phyloP scores from a whole-genome alignment of 2,888 invertebrate genomes.

The Trilocha varians region DNA sequence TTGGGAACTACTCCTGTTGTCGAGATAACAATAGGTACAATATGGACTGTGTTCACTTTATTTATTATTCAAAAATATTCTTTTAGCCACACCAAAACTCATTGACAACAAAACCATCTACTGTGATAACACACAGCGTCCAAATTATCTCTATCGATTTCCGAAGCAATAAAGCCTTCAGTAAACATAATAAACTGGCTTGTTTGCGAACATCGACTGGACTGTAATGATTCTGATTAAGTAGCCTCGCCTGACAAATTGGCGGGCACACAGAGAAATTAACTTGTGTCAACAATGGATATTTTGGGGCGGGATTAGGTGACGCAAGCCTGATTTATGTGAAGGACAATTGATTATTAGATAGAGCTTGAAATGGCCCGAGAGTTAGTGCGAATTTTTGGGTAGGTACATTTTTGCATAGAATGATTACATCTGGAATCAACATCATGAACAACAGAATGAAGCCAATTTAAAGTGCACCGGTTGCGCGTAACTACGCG shows the following conservation, averaged over 20 bases:
- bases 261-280: constrained; percentile 30
- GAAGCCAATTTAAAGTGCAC: no score
- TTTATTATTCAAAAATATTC: no score
- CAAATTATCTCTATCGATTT: constrained; percentile 36
- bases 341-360: no score
- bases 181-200: constrained; percentile 22
- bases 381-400: no score
- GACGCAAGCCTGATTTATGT: background rate
- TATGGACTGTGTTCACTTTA: no score
- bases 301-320: background rate
- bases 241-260: constrained; percentile 47
- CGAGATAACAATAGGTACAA: no score
- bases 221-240: constrained; percentile 66
- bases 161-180: constrained; percentile 19
- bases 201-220: constrained; percentile 39
- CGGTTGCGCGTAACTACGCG: no score
- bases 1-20: no score
- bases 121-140: constrained; percentile 16
- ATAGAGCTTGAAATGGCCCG: no score
- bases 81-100: background rate
- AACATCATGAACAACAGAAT: no score
- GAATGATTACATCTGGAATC: no score
- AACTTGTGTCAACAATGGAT: constrained; percentile 23
- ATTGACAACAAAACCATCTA: background rate
- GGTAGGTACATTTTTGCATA: no score